These are phyloP conservation scores for Choristoneura fumiferana DNA, from an alignment of 1,140 invertebrate genomes.

Conservation along the genomic window DNA sequence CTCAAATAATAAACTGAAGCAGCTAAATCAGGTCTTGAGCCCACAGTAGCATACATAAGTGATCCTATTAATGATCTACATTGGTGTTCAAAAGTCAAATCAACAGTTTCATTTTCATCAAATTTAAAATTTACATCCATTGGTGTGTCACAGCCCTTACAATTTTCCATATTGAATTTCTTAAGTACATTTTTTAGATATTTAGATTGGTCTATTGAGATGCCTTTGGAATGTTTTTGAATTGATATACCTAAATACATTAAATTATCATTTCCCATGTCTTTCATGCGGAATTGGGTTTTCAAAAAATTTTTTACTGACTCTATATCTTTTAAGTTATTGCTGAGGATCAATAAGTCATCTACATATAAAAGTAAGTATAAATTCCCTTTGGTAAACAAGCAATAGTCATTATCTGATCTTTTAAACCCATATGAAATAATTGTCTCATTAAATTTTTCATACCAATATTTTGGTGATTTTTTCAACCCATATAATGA, in stretches of 20 bases:
- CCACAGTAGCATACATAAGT: not conserved
- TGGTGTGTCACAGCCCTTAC: not conserved
- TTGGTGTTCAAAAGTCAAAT: not conserved
- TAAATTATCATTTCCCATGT: not conserved
- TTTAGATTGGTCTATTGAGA: not conserved
- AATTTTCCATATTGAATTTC: not conserved
- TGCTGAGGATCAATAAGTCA: not conserved
- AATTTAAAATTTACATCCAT: not conserved
- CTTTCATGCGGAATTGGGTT: not conserved
- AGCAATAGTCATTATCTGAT: slow-evolving; percentile 19
- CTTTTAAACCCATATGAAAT: slow-evolving; percentile 1
- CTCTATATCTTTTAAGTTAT: not conserved
- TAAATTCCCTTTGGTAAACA: slow-evolving; percentile 5
- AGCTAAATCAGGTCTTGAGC: not conserved
- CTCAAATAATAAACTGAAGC: not conserved
- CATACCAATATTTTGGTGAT: slow-evolving; percentile 17
- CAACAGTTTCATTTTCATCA: not conserved
- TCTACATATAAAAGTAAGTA: slow-evolving; percentile 19
- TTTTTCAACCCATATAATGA: slow-evolving; percentile 18
- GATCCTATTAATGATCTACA: not conserved
- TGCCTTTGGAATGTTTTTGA: not conserved
- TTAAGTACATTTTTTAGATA: not conserved
- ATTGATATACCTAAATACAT: not conserved
- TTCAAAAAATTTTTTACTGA: not conserved
- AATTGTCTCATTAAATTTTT: slow-evolving; percentile 3